Evolutionary conservation across 2,888 invertebrate species (phyloP), one percentile per base, ranked within the genome.

Genomic region (Stenolophus ochropezus): DNA sequence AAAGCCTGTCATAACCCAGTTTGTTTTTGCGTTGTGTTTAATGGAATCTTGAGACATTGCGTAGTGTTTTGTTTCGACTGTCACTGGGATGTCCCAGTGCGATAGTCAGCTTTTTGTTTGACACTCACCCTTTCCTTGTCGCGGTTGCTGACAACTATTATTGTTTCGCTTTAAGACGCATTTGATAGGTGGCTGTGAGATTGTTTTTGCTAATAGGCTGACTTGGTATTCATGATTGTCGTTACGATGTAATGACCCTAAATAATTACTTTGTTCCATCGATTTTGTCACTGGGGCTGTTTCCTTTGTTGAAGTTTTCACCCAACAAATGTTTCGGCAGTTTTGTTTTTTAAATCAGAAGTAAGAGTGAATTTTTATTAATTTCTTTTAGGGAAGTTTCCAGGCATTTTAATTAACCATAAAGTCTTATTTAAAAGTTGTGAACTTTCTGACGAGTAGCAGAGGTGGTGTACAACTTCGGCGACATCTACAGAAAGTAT

Each of bases 221-320:
- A 5, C 33, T 18, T 69, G 65, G 18, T 25, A 69, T 69, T 69
- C 65, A 69, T 69, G 65, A 33, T 18, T 69, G 33, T 69, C 65
- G 65, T 69, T 69, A 69, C 11, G 33, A 69, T 69, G 65, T 69
- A 69, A 69, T 69, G 65, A 69, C 33, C 33, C 65, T 33, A 33
- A 69, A 69, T 69, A 69, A 69, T 69, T 69, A 33, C 65, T 33
- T 69, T 69, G 65, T 69, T 69, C 23, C 11, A 69, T 69, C 18
- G 65, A 69, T 69, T 58, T 18, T 53, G 20, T 6, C 8, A 42
- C 33, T 42, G 33, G 33, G 33, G 11, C 8, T n/a, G 33, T 42
- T 42, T 42, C 11, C 33, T 42, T 42, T 42, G 33, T 42, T 42
- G 33, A n/a, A n/a, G n/a, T n/a, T n/a, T n/a, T n/a, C n/a, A n/a